Evolutionary conservation across 2,113 vertebrate species (phyloP), one percentile per base, ranked within the genome.

Genomic region (Cavia porcellus): DNA sequence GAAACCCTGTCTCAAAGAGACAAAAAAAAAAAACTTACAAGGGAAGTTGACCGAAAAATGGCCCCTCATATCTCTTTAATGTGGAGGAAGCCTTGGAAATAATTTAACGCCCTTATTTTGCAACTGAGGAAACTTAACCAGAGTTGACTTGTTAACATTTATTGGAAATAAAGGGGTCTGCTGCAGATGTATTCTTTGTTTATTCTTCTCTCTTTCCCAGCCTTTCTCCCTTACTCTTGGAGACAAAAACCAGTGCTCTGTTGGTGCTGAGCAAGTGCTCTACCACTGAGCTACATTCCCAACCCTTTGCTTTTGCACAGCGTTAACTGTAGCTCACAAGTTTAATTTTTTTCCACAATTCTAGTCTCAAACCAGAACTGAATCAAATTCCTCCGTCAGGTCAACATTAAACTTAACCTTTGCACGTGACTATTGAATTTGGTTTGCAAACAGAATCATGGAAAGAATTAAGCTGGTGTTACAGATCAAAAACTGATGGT

Each of bases 1-100:
- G 14, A 55, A 55, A 55, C 55, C 55, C 55, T 55, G 14, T 55
- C 55, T 55, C 55, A 17, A 55, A 55, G 17, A 55, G 55, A 55
- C 55, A 55, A 55, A 55, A 14, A 55, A 55, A 14, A 55, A 55
- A 55, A 70, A 82, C 42, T 68, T 81, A 55, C 64, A 19, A 20
- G 64, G 61, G 47, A 85, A 66, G 87, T 75, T 62, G 6, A 14
- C 45, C 28, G 93, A 88, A 96, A 94, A 74, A 70, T 15, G 64
- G 64, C 22, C 45, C 79, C 80, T 57, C 5, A 3, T 11, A 19
- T 62, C 75, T 89, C 45, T 82, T 68, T 55, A 57, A 70, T 83
- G 95, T 82, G 85, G 59, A 13, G 75, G 74, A 86, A 92, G 70
- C 70, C 57, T 90, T 45, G 59, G 89, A 91, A 74, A 95, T 84